Percentiles rank a stretch among this genome's conserved stretches.
These are phyloP conservation scores for Podarcis muralis DNA, from an alignment of 2,113 vertebrate genomes.

Conservation along the genomic window DNA sequence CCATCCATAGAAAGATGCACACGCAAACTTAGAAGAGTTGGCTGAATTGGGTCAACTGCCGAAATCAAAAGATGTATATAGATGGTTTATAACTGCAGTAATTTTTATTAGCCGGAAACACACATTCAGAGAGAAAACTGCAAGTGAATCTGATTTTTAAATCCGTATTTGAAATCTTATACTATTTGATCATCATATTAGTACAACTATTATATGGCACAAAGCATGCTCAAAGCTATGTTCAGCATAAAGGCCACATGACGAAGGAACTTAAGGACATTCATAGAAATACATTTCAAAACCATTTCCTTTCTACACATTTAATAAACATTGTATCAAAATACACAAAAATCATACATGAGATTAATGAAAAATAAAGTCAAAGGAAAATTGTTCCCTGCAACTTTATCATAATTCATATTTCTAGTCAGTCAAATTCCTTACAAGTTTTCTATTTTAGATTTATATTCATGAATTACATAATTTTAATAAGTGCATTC, in stretches of 20 bases:
- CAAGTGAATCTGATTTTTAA: neutral
- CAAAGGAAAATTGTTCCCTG: slow-evolving; percentile 91
- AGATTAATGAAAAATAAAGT: slow-evolving; percentile 98
- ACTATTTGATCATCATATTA: neutral
- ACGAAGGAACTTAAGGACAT: slow-evolving; percentile 18
- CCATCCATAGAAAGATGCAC: neutral
- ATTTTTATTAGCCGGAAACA: neutral
- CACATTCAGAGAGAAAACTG: neutral
- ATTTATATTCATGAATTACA: slow-evolving; percentile 65
- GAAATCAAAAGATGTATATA: neutral
- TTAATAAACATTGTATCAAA: slow-evolving; percentile 94
- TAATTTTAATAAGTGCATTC: slow-evolving; percentile 68
- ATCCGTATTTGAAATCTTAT: neutral
- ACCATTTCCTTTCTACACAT: slow-evolving; percentile 80
- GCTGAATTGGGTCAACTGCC: neutral
- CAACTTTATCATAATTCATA: slow-evolving; percentile 95
- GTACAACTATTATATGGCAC: neutral
- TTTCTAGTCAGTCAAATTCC: slow-evolving; percentile 92
- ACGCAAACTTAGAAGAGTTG: neutral
- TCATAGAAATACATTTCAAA: slow-evolving; percentile 73
- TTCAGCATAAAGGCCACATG: slow-evolving; percentile 59
- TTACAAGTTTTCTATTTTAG: slow-evolving; percentile 86
- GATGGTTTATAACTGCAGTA: neutral
- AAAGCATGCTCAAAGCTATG: neutral
- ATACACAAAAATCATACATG: slow-evolving; percentile 86